phyloP scores from a whole-genome alignment of 2,888 invertebrate species.

The Cactoblastis cactorum region DNA sequence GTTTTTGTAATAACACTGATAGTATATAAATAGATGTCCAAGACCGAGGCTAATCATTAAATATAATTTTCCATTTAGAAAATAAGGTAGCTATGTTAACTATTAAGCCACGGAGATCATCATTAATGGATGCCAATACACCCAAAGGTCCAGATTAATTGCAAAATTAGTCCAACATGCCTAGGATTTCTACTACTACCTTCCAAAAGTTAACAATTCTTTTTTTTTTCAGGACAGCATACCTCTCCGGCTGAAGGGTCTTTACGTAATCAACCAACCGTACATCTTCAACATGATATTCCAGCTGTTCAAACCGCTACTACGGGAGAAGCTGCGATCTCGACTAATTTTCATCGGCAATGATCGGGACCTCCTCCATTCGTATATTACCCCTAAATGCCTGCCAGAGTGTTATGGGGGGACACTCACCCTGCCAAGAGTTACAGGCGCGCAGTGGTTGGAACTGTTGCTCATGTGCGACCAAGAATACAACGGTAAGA shows the following conservation, averaged over 20 bases:
- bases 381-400: constrained; percentile 85
- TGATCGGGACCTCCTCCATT: constrained; percentile 85
- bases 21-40: too few relatives aligned
- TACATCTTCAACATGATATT: constrained; percentile 85
- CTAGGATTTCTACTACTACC: too few relatives aligned
- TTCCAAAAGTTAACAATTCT: too few relatives aligned
- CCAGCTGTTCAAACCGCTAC: constrained; percentile 92
- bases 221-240: constrained; percentile 88
- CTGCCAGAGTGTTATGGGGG: constrained; percentile 87
- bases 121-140: too few relatives aligned
- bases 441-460: constrained; percentile 86
- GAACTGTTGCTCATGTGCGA: constrained; percentile 86
- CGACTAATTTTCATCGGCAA: constrained; percentile 90
- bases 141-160: too few relatives aligned
- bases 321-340: constrained; percentile 89
- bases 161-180: too few relatives aligned
- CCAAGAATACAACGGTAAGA: constrained; percentile 84
- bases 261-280: constrained; percentile 87
- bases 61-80: too few relatives aligned
- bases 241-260: constrained; percentile 90
- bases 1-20: too few relatives aligned
- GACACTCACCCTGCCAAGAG: constrained; percentile 82
- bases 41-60: too few relatives aligned
- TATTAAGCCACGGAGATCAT: too few relatives aligned
- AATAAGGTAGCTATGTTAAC: too few relatives aligned